phyloP scores from a whole-genome alignment of 2,888 invertebrate genomes.

The Branchipolynoe longqiensis region DNA sequence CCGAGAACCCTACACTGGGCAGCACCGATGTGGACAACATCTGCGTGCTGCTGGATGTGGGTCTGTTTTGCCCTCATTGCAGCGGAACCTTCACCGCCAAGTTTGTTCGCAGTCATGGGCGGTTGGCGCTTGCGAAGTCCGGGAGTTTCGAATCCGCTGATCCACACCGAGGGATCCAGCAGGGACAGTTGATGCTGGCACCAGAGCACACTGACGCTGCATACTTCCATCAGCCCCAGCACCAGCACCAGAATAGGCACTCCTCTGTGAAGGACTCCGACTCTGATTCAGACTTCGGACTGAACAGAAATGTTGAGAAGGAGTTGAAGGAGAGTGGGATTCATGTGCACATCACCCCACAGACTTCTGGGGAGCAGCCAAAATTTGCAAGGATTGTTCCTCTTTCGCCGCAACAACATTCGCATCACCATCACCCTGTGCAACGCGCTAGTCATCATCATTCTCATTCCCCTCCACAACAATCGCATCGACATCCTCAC shows the following conservation, averaged over 20 bases:
- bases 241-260: neutral
- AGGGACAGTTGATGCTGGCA: constrained; percentile 16
- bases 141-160: constrained; percentile 28
- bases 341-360: constrained; percentile 43
- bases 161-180: neutral
- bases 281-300: constrained; percentile 16
- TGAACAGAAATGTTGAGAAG: constrained; percentile 3
- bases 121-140: neutral
- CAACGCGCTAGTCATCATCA: constrained; percentile 28
- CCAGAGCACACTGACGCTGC: constrained; percentile 21
- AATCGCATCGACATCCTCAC: constrained; percentile 31
- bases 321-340: constrained; percentile 36
- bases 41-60: constrained; percentile 55
- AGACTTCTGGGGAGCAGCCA: constrained; percentile 8
- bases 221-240: neutral
- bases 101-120: constrained; percentile 37
- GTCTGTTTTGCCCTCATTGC: constrained; percentile 52
- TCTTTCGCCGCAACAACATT: constrained; percentile 26
- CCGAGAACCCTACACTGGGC: no score
- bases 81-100: constrained; percentile 51
- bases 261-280: neutral
- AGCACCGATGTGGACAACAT: neutral
- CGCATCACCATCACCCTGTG: constrained; percentile 18
- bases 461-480: constrained; percentile 6
- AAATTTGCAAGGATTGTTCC: constrained; percentile 42